These are phyloP conservation scores for Cephalotes varians DNA, from an alignment of 2,888 invertebrate genomes.

Conservation along the genomic window DNA sequence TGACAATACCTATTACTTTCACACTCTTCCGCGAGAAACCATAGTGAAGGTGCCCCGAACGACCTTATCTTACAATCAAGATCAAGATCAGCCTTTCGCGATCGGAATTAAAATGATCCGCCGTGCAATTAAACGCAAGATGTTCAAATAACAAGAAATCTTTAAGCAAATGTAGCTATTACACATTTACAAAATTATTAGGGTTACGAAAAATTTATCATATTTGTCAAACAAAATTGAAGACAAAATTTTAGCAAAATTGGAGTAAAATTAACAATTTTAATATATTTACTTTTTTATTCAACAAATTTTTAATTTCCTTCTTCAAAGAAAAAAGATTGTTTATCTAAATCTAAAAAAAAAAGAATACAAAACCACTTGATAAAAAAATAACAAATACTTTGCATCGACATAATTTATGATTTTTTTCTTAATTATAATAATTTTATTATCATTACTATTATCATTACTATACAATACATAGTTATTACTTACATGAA, in stretches of 20 bases:
- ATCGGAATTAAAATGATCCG: conserved; percentile 18
- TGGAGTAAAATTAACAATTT: neutral
- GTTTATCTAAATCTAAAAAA: too few relatives aligned
- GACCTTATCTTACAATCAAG: conserved; percentile 41
- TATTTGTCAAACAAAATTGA: neutral
- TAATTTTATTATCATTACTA: too few relatives aligned
- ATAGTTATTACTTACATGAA: too few relatives aligned
- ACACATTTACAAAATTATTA: neutral
- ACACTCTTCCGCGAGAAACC: conserved; percentile 45
- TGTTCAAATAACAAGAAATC: neutral
- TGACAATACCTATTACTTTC: conserved; percentile 22
- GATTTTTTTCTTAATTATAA: neutral
- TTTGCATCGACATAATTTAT: neutral
- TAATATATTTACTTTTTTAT: too few relatives aligned
- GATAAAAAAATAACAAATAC: neutral
- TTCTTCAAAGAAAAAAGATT: too few relatives aligned
- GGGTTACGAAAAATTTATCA: neutral
- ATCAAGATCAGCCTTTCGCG: conserved; percentile 44
- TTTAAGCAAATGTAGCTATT: neutral
- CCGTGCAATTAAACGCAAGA: neutral
- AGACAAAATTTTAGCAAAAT: neutral
- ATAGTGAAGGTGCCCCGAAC: conserved; percentile 39
- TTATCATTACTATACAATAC: neutral
- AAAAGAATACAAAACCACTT: too few relatives aligned
- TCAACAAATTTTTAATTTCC: too few relatives aligned